phyloP scores from a whole-genome alignment of 2,888 invertebrate species.

The Lysandra coridon region DNA sequence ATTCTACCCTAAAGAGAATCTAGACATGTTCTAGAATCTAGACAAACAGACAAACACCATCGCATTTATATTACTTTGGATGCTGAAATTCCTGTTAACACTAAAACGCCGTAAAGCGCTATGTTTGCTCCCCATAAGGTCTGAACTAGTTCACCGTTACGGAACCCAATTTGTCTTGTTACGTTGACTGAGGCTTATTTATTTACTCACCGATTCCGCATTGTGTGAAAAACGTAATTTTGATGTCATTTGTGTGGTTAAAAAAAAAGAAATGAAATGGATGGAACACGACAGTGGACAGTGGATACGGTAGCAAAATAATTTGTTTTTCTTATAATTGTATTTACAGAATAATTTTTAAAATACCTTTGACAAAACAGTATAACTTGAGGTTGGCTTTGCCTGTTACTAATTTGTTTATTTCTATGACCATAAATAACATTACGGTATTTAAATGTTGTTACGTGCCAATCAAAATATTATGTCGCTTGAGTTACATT shows the following conservation, averaged over 20 bases:
- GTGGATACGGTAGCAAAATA: not conserved
- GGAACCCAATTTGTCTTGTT: conserved; percentile 15
- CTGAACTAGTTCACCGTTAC: not conserved
- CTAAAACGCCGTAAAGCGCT: not conserved
- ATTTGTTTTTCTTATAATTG: too few relatives aligned
- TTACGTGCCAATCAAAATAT: not conserved
- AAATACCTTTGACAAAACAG: not conserved
- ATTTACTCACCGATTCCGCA: not conserved
- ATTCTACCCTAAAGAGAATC: too few relatives aligned
- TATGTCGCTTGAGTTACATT: not conserved
- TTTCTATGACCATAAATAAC: not conserved
- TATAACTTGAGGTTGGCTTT: not conserved
- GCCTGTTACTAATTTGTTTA: not conserved
- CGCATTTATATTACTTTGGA: too few relatives aligned
- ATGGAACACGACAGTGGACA: not conserved
- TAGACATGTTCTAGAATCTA: too few relatives aligned
- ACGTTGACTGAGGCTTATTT: not conserved
- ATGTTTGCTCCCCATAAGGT: not conserved
- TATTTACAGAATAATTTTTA: too few relatives aligned
- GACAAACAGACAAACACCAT: too few relatives aligned
- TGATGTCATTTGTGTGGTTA: not conserved
- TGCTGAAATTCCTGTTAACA: not conserved
- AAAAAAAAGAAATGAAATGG: not conserved
- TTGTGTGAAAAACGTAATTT: not conserved
- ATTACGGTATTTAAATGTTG: not conserved